Percentiles rank a stretch among this genome's conserved stretches.
Conservation (phyloP, 2,888 invertebrate genomes). For the Polymixis flavicincta region DNA sequence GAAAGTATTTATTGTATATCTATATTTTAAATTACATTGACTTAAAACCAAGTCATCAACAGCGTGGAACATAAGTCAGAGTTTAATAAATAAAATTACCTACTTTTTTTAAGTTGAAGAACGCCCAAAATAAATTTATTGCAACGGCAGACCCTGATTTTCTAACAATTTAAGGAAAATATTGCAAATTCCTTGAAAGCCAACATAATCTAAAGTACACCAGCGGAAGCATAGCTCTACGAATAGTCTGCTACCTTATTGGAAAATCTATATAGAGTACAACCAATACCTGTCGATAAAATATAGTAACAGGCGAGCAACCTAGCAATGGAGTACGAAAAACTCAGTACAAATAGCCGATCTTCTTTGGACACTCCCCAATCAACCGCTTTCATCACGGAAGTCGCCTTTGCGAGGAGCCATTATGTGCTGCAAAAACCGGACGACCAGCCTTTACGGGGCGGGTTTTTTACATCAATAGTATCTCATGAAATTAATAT, state of each 20-base stretch:
- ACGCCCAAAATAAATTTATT: background rate
- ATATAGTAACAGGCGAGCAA: constrained; percentile 15
- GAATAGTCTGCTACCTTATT: constrained; percentile 1
- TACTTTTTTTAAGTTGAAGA: background rate
- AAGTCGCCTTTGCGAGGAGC: constrained; percentile 43
- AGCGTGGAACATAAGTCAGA: background rate
- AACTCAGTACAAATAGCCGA: constrained; percentile 41
- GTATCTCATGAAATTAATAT: constrained; percentile 85
- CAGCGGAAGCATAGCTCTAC: background rate
- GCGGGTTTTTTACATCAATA: constrained; percentile 76
- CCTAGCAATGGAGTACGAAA: constrained; percentile 29
- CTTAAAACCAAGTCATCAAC: background rate
- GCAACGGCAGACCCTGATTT: background rate
- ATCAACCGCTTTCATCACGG: constrained; percentile 59
- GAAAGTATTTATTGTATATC: background rate
- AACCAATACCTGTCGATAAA: constrained; percentile 20
- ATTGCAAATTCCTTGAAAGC: background rate
- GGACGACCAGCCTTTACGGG: constrained; percentile 34
- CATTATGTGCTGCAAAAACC: constrained; percentile 59
- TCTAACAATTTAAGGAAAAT: background rate
- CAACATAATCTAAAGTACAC: background rate
- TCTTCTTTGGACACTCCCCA: constrained; percentile 50
- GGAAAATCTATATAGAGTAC: constrained; percentile 17
- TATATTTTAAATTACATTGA: background rate
- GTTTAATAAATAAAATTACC: background rate